Percentiles rank a stretch among this genome's conserved stretches.
Evolutionary conservation across 1,140 invertebrate genomes (phyloP).

Genomic region (Brachionus rotundiformis): DNA sequence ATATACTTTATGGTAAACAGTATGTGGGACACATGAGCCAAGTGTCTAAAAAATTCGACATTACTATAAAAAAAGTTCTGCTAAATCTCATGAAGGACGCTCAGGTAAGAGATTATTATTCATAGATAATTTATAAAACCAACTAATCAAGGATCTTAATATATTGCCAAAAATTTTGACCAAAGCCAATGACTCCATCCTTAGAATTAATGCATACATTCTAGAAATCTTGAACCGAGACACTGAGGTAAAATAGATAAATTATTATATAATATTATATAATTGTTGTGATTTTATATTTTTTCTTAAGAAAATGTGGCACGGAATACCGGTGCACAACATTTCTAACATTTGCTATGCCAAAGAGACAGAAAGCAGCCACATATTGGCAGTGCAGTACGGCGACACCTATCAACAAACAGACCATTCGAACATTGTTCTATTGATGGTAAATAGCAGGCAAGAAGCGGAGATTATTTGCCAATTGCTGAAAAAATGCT

Average conservation of each 20-base stretch:
- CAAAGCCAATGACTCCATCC: neutral
- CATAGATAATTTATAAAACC: neutral
- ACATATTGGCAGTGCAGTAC: slow-evolving; percentile 15
- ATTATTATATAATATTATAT: neutral
- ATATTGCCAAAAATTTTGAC: slow-evolving; percentile 17
- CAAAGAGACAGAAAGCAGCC: slow-evolving; percentile 20
- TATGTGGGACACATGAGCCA: slow-evolving; percentile 19
- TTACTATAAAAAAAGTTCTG: neutral
- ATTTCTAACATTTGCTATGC: slow-evolving; percentile 46
- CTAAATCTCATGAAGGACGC: slow-evolving; percentile 34
- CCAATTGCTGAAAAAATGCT: slow-evolving; percentile 34
- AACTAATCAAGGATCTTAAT: neutral
- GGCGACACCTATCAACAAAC: slow-evolving; percentile 18
- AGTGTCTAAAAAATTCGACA: slow-evolving; percentile 36
- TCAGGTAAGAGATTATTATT: neutral
- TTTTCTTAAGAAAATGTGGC: slow-evolving; percentile 26
- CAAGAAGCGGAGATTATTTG: slow-evolving; percentile 32
- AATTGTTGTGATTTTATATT: no score
- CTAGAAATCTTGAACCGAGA: slow-evolving; percentile 14
- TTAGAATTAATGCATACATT: slow-evolving; percentile 27
- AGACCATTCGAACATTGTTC: neutral
- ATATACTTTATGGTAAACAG: neutral
- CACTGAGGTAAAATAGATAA: neutral
- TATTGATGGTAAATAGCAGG: slow-evolving; percentile 8
- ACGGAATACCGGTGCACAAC: slow-evolving; percentile 23